Evolutionary conservation across 1,140 invertebrate species (phyloP).

Genomic region (Lasioglossum albipes): DNA sequence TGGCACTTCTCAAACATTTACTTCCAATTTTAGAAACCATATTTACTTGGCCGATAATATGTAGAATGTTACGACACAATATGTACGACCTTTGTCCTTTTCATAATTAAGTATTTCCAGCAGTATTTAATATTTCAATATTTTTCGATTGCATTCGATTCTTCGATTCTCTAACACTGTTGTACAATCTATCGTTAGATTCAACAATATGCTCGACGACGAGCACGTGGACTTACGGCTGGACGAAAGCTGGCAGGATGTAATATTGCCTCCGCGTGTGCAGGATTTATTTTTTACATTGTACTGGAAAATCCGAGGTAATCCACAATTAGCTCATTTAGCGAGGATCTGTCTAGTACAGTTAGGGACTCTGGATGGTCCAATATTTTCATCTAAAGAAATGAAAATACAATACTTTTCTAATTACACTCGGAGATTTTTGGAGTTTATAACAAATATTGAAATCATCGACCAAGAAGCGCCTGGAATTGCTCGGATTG

Average conservation of each 20-base stretch:
- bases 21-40: slow-evolving; percentile 87
- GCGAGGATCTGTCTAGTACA: slow-evolving; percentile 90
- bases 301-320: slow-evolving; percentile 89
- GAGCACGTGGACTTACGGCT: slow-evolving; percentile 80
- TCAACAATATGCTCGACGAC: neutral
- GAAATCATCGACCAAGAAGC: slow-evolving; percentile 84
- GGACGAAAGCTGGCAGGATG: slow-evolving; percentile 85
- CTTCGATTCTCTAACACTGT: slow-evolving; percentile 79
- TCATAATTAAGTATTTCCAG: slow-evolving; percentile 35
- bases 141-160: slow-evolving; percentile 43
- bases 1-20: slow-evolving; percentile 84
- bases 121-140: neutral
- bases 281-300: slow-evolving; percentile 90
- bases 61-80: slow-evolving; percentile 77
- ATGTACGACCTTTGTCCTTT: slow-evolving; percentile 81
- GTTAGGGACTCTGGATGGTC: slow-evolving; percentile 87
- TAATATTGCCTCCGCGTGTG: slow-evolving; percentile 87
- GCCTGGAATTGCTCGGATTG: slow-evolving; percentile 85
- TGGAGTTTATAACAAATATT: slow-evolving; percentile 84
- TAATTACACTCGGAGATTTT: slow-evolving; percentile 85
- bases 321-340: slow-evolving; percentile 87
- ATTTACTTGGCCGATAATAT: slow-evolving; percentile 87
- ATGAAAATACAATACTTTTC: slow-evolving; percentile 85
- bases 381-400: slow-evolving; percentile 83
- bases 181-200: slow-evolving; percentile 63